Percentiles rank a stretch among this genome's conserved stretches.
Conservation (phyloP, 2,888 invertebrate species). For the Meiosimyza decipiens region DNA sequence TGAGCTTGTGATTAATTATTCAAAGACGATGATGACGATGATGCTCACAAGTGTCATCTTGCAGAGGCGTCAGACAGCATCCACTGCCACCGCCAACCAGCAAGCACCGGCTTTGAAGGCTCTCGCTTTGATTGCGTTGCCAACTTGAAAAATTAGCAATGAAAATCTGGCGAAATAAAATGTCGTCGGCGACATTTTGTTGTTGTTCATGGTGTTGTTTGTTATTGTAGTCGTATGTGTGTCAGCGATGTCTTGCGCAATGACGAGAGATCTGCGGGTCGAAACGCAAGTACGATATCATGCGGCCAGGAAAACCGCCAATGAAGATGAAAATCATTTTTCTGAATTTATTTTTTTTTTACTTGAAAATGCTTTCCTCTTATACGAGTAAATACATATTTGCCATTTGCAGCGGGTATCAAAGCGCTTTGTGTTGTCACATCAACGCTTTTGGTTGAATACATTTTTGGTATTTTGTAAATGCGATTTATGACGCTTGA, state of each 20-base stretch:
- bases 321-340: slow-evolving; percentile 37
- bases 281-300: slow-evolving; percentile 27
- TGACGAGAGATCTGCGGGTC: not conserved
- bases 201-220: slow-evolving; percentile 42
- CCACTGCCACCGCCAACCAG: slow-evolving; percentile 11
- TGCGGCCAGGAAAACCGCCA: slow-evolving; percentile 41
- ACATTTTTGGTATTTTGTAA: slow-evolving; percentile 38
- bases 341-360: not conserved
- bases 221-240: slow-evolving; percentile 30
- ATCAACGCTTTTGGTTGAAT: slow-evolving; percentile 58
- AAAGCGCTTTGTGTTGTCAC: slow-evolving; percentile 60
- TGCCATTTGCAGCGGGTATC: slow-evolving; percentile 47
- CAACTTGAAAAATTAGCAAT: slow-evolving; percentile 59
- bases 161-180: slow-evolving; percentile 66
- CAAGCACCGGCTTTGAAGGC: slow-evolving; percentile 19
- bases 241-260: slow-evolving; percentile 9
- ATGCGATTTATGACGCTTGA: slow-evolving; percentile 25
- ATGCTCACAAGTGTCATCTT: slow-evolving; percentile 35
- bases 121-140: slow-evolving; percentile 30
- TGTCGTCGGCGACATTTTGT: slow-evolving; percentile 66
- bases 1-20: slow-evolving; percentile 32
- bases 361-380: slow-evolving; percentile 13
- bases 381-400: slow-evolving; percentile 3
- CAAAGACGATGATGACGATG: slow-evolving; percentile 37
- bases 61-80: not conserved